Conservation (phyloP, 2,113 vertebrate genomes). For the Bettongia penicillata region DNA sequence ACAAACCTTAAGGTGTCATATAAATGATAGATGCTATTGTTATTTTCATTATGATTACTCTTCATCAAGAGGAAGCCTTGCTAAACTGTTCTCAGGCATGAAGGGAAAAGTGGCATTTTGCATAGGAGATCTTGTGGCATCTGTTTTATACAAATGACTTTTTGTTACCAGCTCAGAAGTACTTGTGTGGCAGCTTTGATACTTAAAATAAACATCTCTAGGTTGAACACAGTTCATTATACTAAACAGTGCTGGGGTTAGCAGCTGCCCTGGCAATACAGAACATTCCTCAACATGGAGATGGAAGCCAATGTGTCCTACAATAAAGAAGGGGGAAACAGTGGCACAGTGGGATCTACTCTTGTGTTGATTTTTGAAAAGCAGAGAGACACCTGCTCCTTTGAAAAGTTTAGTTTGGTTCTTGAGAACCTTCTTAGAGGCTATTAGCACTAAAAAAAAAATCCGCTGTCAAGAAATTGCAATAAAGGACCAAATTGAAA, state of each 20-base stretch:
- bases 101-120: conserved; percentile 47
- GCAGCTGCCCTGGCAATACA: background rate
- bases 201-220: conserved; percentile 52
- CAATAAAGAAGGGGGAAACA: background rate
- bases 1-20: background rate
- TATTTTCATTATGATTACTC: background rate
- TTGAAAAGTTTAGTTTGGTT: conserved; percentile 76
- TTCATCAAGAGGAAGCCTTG: conserved; percentile 74
- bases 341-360: background rate
- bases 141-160: conserved; percentile 52
- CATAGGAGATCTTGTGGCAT: conserved; percentile 61
- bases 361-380: conserved; percentile 49
- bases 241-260: conserved; percentile 57
- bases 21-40: background rate
- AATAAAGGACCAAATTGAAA: conserved; percentile 89
- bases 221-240: conserved; percentile 2
- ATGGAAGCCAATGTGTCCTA: conserved; percentile 29
- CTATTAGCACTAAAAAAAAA: conserved; percentile 63
- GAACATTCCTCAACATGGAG: conserved; percentile 38
- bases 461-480: conserved; percentile 84
- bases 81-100: conserved; percentile 54
- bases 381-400: conserved; percentile 61
- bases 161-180: conserved; percentile 54
- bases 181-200: conserved; percentile 44
- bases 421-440: conserved; percentile 72